These are phyloP conservation scores for Pontoporia blainvillei DNA, from an alignment of 2,113 vertebrate genomes.

Conservation along the genomic window DNA sequence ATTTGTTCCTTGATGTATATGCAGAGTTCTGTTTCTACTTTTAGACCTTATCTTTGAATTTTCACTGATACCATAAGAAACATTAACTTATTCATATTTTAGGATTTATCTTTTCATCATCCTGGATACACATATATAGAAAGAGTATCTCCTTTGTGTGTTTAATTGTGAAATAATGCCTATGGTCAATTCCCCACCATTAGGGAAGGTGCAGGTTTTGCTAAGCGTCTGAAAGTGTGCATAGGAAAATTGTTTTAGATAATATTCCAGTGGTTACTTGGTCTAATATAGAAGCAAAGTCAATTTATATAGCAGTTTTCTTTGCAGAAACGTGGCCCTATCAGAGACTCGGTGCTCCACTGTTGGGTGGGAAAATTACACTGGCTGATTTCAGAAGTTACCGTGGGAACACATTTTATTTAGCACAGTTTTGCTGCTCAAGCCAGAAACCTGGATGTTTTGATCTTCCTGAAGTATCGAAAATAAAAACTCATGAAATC, in stretches of 20 bases:
- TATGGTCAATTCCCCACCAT: neutral
- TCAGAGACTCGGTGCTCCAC: neutral
- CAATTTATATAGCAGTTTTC: neutral
- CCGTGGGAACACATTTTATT: constrained; percentile 41
- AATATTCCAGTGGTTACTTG: neutral
- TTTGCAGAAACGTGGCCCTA: neutral
- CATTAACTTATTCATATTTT: neutral
- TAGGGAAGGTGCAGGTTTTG: neutral
- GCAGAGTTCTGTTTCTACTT: neutral
- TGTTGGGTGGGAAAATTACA: neutral
- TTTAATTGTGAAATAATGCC: neutral
- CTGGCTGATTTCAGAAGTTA: constrained; percentile 47
- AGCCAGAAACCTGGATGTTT: neutral
- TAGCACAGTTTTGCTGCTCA: neutral
- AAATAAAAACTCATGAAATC: constrained; percentile 47
- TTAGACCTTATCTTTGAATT: neutral
- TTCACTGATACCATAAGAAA: neutral
- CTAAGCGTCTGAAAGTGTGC: neutral
- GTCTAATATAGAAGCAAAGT: neutral
- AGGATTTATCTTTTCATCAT: neutral
- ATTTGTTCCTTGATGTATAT: neutral
- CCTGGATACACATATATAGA: neutral
- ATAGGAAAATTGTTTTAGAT: neutral
- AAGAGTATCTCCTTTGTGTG: neutral
- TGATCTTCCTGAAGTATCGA: constrained; percentile 9